These are phyloP conservation scores for Rhinichthys klamathensis DNA, from an alignment of 2,113 vertebrate genomes.

Conservation along the genomic window DNA sequence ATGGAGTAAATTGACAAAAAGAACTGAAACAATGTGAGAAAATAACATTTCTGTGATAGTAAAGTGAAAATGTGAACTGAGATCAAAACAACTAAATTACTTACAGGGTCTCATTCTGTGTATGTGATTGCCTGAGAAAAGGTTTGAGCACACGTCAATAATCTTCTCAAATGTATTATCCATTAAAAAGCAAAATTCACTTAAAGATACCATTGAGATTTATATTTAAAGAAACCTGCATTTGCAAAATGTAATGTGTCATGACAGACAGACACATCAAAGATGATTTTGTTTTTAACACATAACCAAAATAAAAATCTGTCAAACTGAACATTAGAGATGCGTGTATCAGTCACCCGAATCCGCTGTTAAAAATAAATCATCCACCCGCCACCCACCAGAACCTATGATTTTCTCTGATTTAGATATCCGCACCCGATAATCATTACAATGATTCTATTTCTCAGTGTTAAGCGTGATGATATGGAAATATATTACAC, in stretches of 20 bases:
- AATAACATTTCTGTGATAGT: not conserved
- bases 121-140: not conserved
- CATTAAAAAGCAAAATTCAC: too few species aligned
- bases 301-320: too few species aligned
- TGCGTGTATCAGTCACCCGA: too few species aligned
- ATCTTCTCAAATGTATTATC: not conserved
- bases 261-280: not conserved
- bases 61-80: not conserved
- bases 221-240: not conserved
- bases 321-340: too few species aligned
- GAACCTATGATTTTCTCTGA: too few species aligned
- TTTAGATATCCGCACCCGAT: too few species aligned
- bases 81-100: not conserved
- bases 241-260: not conserved
- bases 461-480: too few species aligned
- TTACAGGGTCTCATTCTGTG: not conserved
- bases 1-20: slow-evolving; percentile 45
- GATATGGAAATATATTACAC: too few species aligned
- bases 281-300: too few species aligned
- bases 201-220: not conserved
- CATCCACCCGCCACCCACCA: too few species aligned
- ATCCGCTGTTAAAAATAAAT: too few species aligned
- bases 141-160: not conserved
- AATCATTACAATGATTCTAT: too few species aligned
- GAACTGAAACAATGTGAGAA: not conserved